Conservation (phyloP, 1,140 invertebrate species). For the Venustaconcha ellipsiformis region DNA sequence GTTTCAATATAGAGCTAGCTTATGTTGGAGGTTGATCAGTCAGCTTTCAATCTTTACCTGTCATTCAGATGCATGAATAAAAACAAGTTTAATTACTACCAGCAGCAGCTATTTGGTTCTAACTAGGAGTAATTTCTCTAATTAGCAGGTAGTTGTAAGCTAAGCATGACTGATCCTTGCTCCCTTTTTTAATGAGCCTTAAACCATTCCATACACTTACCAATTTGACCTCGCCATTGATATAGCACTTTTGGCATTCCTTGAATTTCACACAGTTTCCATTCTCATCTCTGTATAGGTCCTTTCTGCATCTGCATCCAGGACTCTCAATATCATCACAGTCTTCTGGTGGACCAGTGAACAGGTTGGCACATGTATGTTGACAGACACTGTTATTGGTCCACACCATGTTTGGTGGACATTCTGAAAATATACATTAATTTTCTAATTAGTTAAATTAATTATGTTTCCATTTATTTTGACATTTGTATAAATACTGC, state of each 20-base stretch:
- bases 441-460: background rate
- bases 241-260: constrained; percentile 23
- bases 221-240: constrained; percentile 2
- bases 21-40: too few relatives aligned
- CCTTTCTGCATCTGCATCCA: constrained; percentile 33
- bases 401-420: constrained; percentile 17
- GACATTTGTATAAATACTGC: background rate
- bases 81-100: too few relatives aligned
- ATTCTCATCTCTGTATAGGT: constrained; percentile 27
- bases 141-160: background rate
- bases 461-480: background rate
- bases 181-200: background rate
- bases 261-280: constrained; percentile 25
- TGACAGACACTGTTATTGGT: constrained; percentile 26
- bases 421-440: constrained; percentile 12
- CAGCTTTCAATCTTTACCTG: too few relatives aligned
- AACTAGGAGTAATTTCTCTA: background rate
- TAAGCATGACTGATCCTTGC: background rate
- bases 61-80: too few relatives aligned
- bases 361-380: constrained; percentile 30
- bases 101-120: too few relatives aligned
- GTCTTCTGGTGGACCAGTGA: constrained; percentile 1
- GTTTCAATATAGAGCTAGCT: too few relatives aligned
- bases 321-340: constrained; percentile 21
- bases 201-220: background rate